These are phyloP conservation scores for Zoanthus gigantus DNA, from an alignment of 92 coral and sea anemone species.

Conservation along the genomic window DNA sequence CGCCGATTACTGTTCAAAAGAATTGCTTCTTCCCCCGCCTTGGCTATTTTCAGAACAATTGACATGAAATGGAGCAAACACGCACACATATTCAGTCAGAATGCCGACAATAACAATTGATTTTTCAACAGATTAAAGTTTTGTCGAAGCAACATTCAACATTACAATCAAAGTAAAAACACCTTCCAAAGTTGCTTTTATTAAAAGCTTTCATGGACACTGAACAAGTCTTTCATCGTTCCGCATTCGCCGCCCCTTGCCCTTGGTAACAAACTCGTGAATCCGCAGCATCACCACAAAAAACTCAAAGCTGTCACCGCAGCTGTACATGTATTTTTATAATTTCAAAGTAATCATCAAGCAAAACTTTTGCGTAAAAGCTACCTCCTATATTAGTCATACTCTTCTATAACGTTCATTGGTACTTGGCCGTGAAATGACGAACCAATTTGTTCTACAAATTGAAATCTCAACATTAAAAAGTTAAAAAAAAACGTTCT, in stretches of 20 bases:
- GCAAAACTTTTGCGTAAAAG: not conserved
- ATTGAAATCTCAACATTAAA: not conserved
- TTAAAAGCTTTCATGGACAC: conserved; percentile 4
- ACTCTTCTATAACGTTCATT: too few relatives aligned
- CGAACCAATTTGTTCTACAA: not conserved
- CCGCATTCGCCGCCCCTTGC: conserved; percentile 35
- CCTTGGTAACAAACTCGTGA: conserved; percentile 13
- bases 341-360: not conserved
- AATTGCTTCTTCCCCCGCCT: conserved; percentile 14
- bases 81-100: conserved; percentile 13
- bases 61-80: conserved; percentile 22
- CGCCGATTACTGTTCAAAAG: conserved; percentile 38
- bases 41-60: conserved; percentile 42
- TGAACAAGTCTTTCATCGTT: conserved; percentile 14
- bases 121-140: conserved; percentile 37
- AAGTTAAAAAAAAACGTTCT: not conserved
- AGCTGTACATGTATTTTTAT: not conserved
- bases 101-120: conserved; percentile 37
- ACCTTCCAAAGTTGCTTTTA: conserved; percentile 23
- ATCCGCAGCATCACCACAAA: not conserved
- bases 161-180: conserved; percentile 22
- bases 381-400: not conserved
- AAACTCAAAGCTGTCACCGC: not conserved
- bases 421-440: not conserved
- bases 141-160: conserved; percentile 29